Conservation (phyloP, 2,113 vertebrate genomes). For the Corythornis vintsioides region DNA sequence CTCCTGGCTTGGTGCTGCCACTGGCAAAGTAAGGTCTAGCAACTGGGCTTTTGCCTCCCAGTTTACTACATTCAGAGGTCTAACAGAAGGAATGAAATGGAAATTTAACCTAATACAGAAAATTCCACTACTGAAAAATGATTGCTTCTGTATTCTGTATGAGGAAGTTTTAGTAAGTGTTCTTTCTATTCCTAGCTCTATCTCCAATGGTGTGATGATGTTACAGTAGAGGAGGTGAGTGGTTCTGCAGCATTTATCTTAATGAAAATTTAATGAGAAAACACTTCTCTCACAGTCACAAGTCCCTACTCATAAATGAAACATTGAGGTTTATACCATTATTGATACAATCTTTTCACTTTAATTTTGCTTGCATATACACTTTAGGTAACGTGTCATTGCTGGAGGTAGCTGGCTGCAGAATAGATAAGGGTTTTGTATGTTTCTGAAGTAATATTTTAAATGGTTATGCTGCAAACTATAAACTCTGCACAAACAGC, state of each 20-base stretch:
- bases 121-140: slow-evolving; percentile 45
- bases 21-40: neutral
- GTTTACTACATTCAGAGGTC: neutral
- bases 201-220: slow-evolving; percentile 96
- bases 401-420: slow-evolving; percentile 72
- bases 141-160: slow-evolving; percentile 49
- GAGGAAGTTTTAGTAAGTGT: slow-evolving; percentile 69
- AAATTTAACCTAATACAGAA: slow-evolving; percentile 38
- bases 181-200: slow-evolving; percentile 86
- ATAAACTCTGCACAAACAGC: neutral
- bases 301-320: slow-evolving; percentile 93
- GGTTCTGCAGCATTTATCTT: slow-evolving; percentile 89
- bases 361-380: slow-evolving; percentile 78
- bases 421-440: slow-evolving; percentile 37
- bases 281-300: slow-evolving; percentile 84
- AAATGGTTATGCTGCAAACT: slow-evolving; percentile 51
- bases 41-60: neutral
- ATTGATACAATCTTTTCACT: slow-evolving; percentile 81
- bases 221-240: slow-evolving; percentile 91
- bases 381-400: slow-evolving; percentile 77
- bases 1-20: neutral
- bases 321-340: slow-evolving; percentile 85
- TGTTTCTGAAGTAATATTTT: slow-evolving; percentile 66
- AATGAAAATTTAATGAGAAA: slow-evolving; percentile 96
- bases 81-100: neutral